phyloP scores from a whole-genome alignment of 2,888 invertebrate genomes.

The Matsumyia berberina region DNA sequence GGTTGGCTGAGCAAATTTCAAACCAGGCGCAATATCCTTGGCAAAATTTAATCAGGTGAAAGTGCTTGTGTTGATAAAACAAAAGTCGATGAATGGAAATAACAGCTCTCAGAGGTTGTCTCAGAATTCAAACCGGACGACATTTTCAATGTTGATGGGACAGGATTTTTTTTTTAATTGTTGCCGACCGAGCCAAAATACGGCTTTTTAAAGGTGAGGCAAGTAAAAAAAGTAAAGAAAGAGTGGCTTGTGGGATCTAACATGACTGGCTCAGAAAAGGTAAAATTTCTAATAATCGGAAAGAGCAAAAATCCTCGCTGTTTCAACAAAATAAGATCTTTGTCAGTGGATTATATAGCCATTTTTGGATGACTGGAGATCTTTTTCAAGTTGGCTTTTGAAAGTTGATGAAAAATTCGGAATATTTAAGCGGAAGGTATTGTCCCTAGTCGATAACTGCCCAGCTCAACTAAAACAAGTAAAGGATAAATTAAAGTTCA shows the following conservation, averaged over 20 bases:
- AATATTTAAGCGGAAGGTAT: neutral
- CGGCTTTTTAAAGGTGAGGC: too few relatives aligned
- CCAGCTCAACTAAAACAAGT: too few relatives aligned
- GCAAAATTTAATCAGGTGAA: conserved; percentile 29
- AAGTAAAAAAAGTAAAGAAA: too few relatives aligned
- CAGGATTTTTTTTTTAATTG: too few relatives aligned
- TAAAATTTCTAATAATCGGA: conserved; percentile 13
- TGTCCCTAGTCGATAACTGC: too few relatives aligned
- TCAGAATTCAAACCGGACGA: conserved; percentile 29
- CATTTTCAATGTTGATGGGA: too few relatives aligned
- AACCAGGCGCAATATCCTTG: conserved; percentile 15
- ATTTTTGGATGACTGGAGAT: conserved; percentile 4
- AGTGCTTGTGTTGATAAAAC: conserved; percentile 28
- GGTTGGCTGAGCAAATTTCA: conserved; percentile 18
- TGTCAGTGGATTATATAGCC: conserved; percentile 12
- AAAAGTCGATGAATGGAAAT: conserved; percentile 39
- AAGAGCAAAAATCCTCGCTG: neutral
- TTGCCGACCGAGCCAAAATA: too few relatives aligned
- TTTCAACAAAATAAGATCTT: too few relatives aligned
- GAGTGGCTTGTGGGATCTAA: neutral
- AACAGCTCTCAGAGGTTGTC: conserved; percentile 23
- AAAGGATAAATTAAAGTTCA: too few relatives aligned
- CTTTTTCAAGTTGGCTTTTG: neutral
- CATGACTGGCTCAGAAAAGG: conserved; percentile 10
- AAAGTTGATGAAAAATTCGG: neutral